phyloP scores from a whole-genome alignment of 2,797 vertebrate genomes.

The Alauda arvensis region DNA sequence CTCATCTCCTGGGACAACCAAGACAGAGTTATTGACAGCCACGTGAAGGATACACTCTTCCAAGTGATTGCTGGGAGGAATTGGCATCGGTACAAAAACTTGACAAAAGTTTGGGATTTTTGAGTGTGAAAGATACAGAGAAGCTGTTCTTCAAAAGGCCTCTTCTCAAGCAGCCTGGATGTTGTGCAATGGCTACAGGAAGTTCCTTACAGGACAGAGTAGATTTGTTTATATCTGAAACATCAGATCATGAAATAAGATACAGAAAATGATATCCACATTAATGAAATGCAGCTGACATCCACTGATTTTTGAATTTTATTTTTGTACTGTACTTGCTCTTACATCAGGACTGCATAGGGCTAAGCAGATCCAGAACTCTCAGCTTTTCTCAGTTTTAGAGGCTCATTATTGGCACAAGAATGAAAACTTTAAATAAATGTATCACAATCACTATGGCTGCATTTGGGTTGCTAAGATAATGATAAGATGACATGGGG shows the following conservation, averaged over 20 bases:
- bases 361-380: constrained; percentile 21
- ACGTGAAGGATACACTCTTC: not conserved
- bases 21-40: not conserved
- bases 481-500: not conserved
- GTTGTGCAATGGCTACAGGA: constrained; percentile 10
- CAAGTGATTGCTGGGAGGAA: not conserved
- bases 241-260: constrained; percentile 24
- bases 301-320: not conserved
- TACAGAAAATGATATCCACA: not conserved
- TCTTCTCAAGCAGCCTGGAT: not conserved
- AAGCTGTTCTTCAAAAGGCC: not conserved
- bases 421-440: not conserved
- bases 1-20: not conserved
- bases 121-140: not conserved
- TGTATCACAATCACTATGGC: not conserved
- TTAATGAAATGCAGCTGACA: constrained; percentile 43
- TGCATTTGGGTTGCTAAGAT: not conserved
- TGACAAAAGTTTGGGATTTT: not conserved
- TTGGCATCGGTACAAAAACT: not conserved
- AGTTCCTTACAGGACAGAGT: not conserved
- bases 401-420: not conserved
- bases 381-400: not conserved
- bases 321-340: not conserved
- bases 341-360: not conserved
- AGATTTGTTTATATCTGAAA: constrained; percentile 31